phyloP scores from a whole-genome alignment of 2,888 invertebrate species.

The Tiphia femorata region DNA sequence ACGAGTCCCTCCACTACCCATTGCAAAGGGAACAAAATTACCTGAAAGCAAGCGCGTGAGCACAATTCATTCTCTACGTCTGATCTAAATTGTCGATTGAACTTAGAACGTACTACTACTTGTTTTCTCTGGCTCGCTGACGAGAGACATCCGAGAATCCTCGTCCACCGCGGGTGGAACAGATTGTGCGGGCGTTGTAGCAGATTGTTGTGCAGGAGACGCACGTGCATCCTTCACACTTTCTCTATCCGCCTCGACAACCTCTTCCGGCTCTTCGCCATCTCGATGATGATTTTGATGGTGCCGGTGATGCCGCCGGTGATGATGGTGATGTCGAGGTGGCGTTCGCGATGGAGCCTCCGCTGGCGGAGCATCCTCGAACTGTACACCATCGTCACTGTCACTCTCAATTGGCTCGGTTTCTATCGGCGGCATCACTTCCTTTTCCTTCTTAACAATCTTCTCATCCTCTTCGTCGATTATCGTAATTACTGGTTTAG shows the following conservation, averaged over 20 bases:
- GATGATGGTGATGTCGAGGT: conserved; percentile 64
- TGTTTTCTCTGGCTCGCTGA: conserved; percentile 65
- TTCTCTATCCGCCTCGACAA: conserved; percentile 52
- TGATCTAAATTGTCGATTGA: background rate
- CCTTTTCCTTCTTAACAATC: conserved; percentile 63
- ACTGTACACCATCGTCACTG: conserved; percentile 66
- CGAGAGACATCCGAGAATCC: conserved; percentile 65
- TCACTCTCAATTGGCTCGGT: conserved; percentile 84
- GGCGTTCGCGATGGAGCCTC: conserved; percentile 62
- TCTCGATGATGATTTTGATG: conserved; percentile 65
- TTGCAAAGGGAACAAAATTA: conserved; percentile 67
- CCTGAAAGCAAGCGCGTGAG: conserved; percentile 41
- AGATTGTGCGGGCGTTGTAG: conserved; percentile 54
- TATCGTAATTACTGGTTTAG: conserved; percentile 80
- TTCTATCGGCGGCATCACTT: conserved; percentile 74
- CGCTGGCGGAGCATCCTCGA: conserved; percentile 59
- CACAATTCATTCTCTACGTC: background rate
- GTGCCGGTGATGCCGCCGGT: conserved; percentile 65
- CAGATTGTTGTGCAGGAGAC: conserved; percentile 48
- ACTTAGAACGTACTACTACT: conserved; percentile 57
- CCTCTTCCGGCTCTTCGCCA: conserved; percentile 55
- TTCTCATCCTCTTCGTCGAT: conserved; percentile 68
- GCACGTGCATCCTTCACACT: conserved; percentile 54
- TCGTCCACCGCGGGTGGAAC: conserved; percentile 59
- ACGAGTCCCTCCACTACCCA: conserved; percentile 61